Base-by-base conservation (phyloP, 2,797 vertebrate genomes). In the Aulostomus chinensis region DNA sequence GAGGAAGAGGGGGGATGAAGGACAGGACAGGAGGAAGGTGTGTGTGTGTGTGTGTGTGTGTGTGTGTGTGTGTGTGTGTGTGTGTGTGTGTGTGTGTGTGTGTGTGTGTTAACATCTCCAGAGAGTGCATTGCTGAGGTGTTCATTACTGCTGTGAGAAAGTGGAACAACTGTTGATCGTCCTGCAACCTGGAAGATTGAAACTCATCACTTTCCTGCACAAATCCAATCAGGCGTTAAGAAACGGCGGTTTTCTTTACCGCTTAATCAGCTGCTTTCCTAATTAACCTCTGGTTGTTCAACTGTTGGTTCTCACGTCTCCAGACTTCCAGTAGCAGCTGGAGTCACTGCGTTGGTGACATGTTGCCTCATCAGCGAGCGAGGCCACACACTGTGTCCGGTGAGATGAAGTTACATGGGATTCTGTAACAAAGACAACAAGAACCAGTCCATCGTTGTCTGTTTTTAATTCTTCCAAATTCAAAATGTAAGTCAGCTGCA, bases 1-100 rank as follows among this genome's bases (percentile, higher is more conserved):
- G 73, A 55, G 45, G 60, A 69, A 58, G 74, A 65, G 53, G 60
- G 57, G 76, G 76, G 64, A 71, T 75, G 80, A 85, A 82, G 78
- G 84, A 80, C 77, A 54, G 77, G 65, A 76, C 51, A 22, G 71
- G 54, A 68, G 45, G 41, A 61, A 61, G 48, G 70, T 56, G 72
- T 74, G 60, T 65, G 61, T 63, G 63, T 42, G 49, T 58, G 62
- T 63, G 20, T 50, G 70, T 56, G 72, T 74, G 60, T 65, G 61
- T 63, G 60, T 40, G 49, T 58, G 62, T 63, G 20, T 48, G 22
- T 24, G 8, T 24, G 8, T 8, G 4, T 24, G 24, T 11, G 12
- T 73, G 61, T 69, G 58, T 63, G 54, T 39, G 43, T 53, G 64
- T 61, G 20, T 49, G 65, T 73, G 66, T 58, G 13, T 39, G n/a